Evolutionary conservation across 2,797 vertebrate species (phyloP), one percentile per base, ranked within the genome.

Genomic region (Salarias fasciatus): DNA sequence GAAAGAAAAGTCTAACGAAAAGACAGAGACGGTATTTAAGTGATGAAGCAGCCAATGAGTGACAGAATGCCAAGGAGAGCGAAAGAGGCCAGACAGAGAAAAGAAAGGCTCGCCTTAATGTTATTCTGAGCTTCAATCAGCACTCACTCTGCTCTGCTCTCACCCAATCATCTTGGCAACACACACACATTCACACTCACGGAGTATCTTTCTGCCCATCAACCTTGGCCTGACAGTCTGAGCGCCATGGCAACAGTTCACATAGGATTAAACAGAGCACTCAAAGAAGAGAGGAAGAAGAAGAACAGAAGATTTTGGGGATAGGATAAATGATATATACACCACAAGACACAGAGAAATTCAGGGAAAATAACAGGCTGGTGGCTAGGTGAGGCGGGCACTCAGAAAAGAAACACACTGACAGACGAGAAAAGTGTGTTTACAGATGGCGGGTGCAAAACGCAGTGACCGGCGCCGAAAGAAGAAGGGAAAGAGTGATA

Each of bases 111-210:
- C 29, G 60, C 54, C 75, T 80, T 84, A 80, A 86, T 85, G 77
- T 80, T 82, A 83, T 81, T 79, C 75, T 10, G 5, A 69, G 67
- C 73, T 79, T 83, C 84, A 86, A 84, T 86, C 84, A 81, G 62
- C 29, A 9, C 65, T 77, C 64, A 53, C 49, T 45, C 65, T 42
- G 63, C 77, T 77, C 50, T 51, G 66, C 69, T 77, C 72, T 70
- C 64, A 40, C 15, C 53, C 59, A 79, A 66, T 85, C 86, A 76
- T 84, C 71, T 53, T 37, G 30, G 40, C 48, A 56, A 69, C 63
- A 53, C 55, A 49, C 49, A 45, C 28, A 57, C 49, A 67, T 11
- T 11, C 36, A 38, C 36, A 38, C 36, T 11, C 4, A 5, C 36
- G 11, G 11, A 53, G 65, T 66, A 75, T 76, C 70, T 68, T 50